Base-by-base conservation (phyloP, 2,113 vertebrate genomes). In the Orthonyx spaldingii region DNA sequence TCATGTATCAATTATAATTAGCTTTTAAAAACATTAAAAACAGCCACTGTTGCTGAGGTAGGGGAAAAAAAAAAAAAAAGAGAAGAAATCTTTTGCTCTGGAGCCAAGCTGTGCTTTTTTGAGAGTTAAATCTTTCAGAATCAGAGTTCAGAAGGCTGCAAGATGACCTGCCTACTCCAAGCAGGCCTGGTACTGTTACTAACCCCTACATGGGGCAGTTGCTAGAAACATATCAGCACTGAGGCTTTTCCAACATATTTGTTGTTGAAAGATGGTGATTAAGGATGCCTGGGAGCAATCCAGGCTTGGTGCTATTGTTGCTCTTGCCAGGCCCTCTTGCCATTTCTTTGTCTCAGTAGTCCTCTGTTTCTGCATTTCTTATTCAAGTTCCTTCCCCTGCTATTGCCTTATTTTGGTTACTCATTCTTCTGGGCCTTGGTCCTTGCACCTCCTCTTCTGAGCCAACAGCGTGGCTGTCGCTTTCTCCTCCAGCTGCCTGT, bases 1-100 rank as follows among this genome's bases (percentile, higher is more conserved):
- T 89, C 55, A 66, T 90, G 50, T 77, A 97, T 94, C 90, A 95
- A 77, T 92, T 96, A 89, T 90, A 95, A 95, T 96, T 93, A 94
- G 64, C 76, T 93, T 81, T 80, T 84, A 89, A 95, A 95, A 96
- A 57, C 63, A 63, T 44, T 17, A 47, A 63, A 89, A 93, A 87
- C 69, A 7, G 3, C 2, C 49, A 15, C 72, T 89, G 79, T 59
- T 95, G 83, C 44, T 72, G 60, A 74, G 55, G 39, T 5, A 83
- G 53, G 2, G 4, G 7, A n/a, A 33, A 33, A 35, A 42, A n/a
- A 55, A 32, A 50, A 27, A 39, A n/a, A 52, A 47, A 15, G 2
- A n/a, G 7, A 69, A 65, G 7, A 69, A 68, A 50, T 41, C 3
- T 52, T 74, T 72, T 80, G 19, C 21, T 81, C n/a, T 80, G 35